Percentiles rank a stretch among this genome's conserved stretches.
phyloP scores from a whole-genome alignment of 2,113 vertebrate species.

The Neoarius graeffei region DNA sequence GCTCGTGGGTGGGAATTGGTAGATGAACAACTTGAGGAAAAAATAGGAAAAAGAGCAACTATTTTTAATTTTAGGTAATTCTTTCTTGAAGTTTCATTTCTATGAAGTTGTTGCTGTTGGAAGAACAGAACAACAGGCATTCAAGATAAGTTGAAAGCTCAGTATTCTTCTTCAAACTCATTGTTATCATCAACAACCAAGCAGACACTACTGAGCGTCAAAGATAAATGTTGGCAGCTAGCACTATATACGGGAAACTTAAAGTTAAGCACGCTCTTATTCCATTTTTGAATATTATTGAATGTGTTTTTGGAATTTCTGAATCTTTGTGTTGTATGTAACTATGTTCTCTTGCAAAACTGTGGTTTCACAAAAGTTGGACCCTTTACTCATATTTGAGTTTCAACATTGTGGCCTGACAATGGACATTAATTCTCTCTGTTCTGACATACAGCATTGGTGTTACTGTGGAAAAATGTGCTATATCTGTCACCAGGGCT shows the following conservation, averaged over 20 bases:
- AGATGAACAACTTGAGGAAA: not conserved
- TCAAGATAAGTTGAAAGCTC: not conserved
- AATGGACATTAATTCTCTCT: conserved; percentile 11
- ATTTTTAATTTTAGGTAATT: not conserved
- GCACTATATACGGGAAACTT: not conserved
- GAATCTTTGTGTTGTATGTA: not conserved
- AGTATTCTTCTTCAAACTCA: not conserved
- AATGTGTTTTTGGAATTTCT: not conserved
- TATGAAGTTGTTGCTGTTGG: not conserved
- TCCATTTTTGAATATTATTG: not conserved
- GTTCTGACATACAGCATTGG: conserved; percentile 25
- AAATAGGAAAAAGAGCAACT: not conserved
- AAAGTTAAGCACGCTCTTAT: not conserved
- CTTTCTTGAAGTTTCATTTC: not conserved
- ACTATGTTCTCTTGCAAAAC: not conserved
- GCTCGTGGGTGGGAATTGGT: not conserved
- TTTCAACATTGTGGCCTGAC: not conserved
- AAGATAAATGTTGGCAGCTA: not conserved
- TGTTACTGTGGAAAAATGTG: conserved; percentile 53
- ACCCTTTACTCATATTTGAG: not conserved
- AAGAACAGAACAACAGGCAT: not conserved
- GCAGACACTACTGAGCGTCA: not conserved
- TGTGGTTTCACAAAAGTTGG: not conserved
- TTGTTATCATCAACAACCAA: not conserved
- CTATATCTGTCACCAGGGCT: conserved; percentile 51